Percentiles rank a stretch among this genome's conserved stretches.
Evolutionary conservation across 2,113 vertebrate genomes (phyloP).

Genomic region (Poicephalus gulielmi): DNA sequence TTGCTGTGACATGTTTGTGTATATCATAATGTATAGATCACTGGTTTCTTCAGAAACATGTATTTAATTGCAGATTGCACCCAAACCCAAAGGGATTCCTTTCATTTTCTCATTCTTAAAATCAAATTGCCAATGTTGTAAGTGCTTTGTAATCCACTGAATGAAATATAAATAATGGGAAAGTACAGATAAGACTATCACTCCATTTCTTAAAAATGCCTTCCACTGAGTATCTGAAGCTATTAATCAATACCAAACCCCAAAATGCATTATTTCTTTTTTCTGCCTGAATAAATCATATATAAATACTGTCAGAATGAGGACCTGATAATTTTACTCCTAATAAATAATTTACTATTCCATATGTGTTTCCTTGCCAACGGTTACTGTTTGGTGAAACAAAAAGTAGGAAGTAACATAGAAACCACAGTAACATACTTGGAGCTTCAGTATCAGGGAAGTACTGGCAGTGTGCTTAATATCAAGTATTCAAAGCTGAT

Average conservation of each 20-base stretch:
- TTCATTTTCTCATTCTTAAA: constrained; percentile 36
- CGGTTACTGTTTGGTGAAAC: constrained; percentile 49
- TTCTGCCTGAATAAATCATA: constrained; percentile 30
- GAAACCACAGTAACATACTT: background rate
- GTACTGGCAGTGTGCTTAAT: background rate
- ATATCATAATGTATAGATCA: background rate
- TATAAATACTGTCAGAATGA: constrained; percentile 60
- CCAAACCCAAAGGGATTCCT: background rate
- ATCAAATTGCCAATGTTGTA: background rate
- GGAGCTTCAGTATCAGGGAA: background rate
- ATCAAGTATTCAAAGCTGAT: background rate
- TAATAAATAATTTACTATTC: constrained; percentile 66
- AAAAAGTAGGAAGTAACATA: background rate
- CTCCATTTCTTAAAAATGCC: constrained; percentile 42
- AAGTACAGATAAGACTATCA: background rate
- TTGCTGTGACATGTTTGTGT: background rate
- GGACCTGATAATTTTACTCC: constrained; percentile 51
- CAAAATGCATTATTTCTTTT: constrained; percentile 39
- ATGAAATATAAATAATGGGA: constrained; percentile 18
- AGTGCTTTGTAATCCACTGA: background rate
- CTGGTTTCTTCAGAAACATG: background rate
- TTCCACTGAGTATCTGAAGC: constrained; percentile 24
- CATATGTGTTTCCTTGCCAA: constrained; percentile 69
- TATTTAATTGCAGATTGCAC: background rate
- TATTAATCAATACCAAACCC: background rate